Evolutionary conservation across 1,140 invertebrate genomes (phyloP).

Genomic region (Cydia amplana): DNA sequence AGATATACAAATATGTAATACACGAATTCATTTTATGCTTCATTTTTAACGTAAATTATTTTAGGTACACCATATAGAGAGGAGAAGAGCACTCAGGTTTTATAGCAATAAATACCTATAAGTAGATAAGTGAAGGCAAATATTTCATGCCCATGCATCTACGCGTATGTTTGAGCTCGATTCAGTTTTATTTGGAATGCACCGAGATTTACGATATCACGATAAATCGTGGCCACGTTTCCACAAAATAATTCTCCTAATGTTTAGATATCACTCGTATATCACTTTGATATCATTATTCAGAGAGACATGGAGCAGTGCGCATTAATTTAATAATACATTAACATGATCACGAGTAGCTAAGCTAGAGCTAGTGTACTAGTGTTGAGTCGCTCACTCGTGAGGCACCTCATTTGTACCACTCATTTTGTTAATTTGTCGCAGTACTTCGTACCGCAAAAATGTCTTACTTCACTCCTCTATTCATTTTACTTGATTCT

Average conservation of each 20-base stretch:
- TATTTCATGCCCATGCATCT: slow-evolving; percentile 1
- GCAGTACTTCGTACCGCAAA: no score
- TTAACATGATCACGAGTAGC: slow-evolving; percentile 26
- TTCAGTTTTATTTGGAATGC: slow-evolving; percentile 23
- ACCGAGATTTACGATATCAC: slow-evolving; percentile 11
- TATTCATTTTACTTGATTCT: no score
- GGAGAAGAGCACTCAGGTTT: no score
- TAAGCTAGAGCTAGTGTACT: slow-evolving; percentile 9
- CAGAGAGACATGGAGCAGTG: background rate
- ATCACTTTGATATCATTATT: slow-evolving; percentile 10
- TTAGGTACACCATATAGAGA: no score
- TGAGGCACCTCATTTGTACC: no score
- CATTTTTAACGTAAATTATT: no score
- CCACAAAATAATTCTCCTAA: slow-evolving; percentile 18
- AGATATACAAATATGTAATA: no score
- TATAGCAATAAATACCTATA: background rate
- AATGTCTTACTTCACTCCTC: no score
- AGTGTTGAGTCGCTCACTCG: no score
- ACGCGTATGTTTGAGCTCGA: slow-evolving; percentile 2
- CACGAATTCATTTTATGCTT: no score
- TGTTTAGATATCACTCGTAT: slow-evolving; percentile 9
- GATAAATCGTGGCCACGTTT: slow-evolving; percentile 29
- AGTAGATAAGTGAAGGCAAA: background rate
- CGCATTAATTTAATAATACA: slow-evolving; percentile 20
- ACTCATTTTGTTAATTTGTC: no score